Evolutionary conservation across 37 sponge, comb jelly and placozoan species (phyloP).

Genomic region (Beroe forskalii): DNA sequence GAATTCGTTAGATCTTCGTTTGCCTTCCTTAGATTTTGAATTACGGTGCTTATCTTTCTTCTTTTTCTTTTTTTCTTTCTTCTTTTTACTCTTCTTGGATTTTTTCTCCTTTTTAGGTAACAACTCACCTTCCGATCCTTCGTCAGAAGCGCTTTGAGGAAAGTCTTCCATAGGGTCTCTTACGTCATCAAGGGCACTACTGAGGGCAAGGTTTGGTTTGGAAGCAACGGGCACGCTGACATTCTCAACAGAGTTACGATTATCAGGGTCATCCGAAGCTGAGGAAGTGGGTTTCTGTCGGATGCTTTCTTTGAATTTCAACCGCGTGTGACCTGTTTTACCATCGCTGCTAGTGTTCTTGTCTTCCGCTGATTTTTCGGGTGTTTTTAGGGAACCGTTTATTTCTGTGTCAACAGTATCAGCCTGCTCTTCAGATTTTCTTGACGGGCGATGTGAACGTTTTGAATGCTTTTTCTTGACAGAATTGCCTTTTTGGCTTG

Average conservation of each 20-base stretch:
- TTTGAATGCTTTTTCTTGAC: background rate
- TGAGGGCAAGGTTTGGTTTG: background rate
- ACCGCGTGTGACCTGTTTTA: background rate
- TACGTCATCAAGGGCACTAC: background rate
- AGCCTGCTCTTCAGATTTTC: background rate
- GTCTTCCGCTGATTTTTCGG: background rate
- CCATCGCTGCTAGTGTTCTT: background rate
- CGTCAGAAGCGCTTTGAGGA: background rate
- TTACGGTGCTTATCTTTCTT: background rate
- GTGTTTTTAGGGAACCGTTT: background rate
- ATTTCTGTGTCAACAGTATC: background rate
- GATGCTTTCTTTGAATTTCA: background rate
- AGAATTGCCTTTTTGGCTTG: no score
- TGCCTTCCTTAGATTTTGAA: background rate
- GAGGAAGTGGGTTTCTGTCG: background rate
- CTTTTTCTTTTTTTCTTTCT: constrained; percentile 20
- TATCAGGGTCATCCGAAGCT: background rate
- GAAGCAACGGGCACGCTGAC: background rate
- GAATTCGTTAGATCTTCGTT: background rate
- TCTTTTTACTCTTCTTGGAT: constrained; percentile 32
- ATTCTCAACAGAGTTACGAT: background rate
- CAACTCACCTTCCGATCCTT: background rate
- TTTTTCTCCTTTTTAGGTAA: background rate
- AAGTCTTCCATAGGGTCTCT: constrained; percentile 38
- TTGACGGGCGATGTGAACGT: background rate